Evolutionary conservation across 2,888 invertebrate species (phyloP).

Genomic region (Heteromurus nitidus): DNA sequence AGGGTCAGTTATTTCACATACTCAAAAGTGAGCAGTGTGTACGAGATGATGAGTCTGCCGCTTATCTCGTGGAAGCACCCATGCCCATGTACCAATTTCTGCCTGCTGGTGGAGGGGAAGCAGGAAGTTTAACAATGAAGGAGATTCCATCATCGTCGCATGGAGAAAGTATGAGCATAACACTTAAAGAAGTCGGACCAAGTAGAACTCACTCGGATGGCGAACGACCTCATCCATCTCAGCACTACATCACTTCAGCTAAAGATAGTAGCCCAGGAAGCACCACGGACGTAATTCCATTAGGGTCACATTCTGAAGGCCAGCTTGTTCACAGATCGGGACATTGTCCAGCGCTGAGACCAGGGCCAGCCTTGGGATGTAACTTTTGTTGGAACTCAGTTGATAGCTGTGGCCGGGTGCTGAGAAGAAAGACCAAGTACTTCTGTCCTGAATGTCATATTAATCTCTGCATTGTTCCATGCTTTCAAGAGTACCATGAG

Average conservation of each 20-base stretch:
- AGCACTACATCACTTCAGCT: slow-evolving; percentile 6
- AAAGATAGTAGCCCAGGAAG: neutral
- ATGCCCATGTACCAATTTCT: slow-evolving; percentile 69
- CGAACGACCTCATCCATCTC: slow-evolving; percentile 15
- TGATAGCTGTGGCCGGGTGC: slow-evolving; percentile 86
- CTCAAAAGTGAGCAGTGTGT: slow-evolving; percentile 60
- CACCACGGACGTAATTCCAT: slow-evolving; percentile 4
- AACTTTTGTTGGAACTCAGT: slow-evolving; percentile 95
- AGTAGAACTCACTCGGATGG: slow-evolving; percentile 38
- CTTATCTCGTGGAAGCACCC: slow-evolving; percentile 60
- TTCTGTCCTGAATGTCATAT: slow-evolving; percentile 93
- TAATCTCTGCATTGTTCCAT: slow-evolving; percentile 91
- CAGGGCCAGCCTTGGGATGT: slow-evolving; percentile 82
- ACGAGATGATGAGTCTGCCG: slow-evolving; percentile 60
- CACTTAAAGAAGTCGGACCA: slow-evolving; percentile 57
- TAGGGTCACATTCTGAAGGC: slow-evolving; percentile 54
- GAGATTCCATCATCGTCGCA: neutral
- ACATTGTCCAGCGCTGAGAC: slow-evolving; percentile 88
- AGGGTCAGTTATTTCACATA: slow-evolving; percentile 59
- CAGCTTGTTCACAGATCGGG: slow-evolving; percentile 79
- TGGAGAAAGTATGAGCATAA: slow-evolving; percentile 55
- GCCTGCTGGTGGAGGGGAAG: slow-evolving; percentile 37
- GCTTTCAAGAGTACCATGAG: slow-evolving; percentile 90
- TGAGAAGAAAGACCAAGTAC: slow-evolving; percentile 90
- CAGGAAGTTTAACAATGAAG: slow-evolving; percentile 20